Percentiles rank a stretch among this genome's conserved stretches.
Evolutionary conservation across 2,888 invertebrate genomes (phyloP).

Genomic region (Acronicta aceris): DNA sequence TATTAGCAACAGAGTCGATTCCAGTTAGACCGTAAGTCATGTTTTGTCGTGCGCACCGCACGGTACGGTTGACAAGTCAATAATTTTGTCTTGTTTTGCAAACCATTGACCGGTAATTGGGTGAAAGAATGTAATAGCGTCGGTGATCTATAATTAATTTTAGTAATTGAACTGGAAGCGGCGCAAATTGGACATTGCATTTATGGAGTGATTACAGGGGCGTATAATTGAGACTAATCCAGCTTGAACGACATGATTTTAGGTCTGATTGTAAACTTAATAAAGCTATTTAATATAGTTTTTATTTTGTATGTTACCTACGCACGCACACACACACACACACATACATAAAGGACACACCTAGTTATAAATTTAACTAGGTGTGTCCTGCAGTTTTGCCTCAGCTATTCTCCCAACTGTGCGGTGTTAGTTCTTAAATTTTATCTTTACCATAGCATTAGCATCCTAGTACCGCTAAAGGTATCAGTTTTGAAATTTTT

Average conservation of each 20-base stretch:
- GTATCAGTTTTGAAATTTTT: too few relatives aligned
- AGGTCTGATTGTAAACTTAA: constrained; percentile 15
- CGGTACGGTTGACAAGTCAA: constrained; percentile 25
- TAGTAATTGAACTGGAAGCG: constrained; percentile 47
- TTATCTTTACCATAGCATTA: too few relatives aligned
- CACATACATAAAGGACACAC: too few relatives aligned
- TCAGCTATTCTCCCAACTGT: not conserved
- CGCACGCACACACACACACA: too few relatives aligned
- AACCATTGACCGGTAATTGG: constrained; percentile 38
- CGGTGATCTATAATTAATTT: constrained; percentile 44
- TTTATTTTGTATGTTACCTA: not conserved
- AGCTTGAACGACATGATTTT: constrained; percentile 24
- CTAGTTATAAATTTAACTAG: too few relatives aligned
- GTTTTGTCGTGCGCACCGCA: constrained; percentile 39
- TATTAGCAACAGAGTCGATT: constrained; percentile 16
- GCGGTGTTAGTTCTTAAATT: too few relatives aligned
- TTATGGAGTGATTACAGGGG: constrained; percentile 40
- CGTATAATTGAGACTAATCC: constrained; percentile 29
- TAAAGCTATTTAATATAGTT: not conserved
- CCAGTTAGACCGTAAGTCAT: constrained; percentile 22
- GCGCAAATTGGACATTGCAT: constrained; percentile 28
- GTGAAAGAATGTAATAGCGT: constrained; percentile 39
- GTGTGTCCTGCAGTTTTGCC: not conserved
- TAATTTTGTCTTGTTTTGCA: constrained; percentile 42
- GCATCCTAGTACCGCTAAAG: too few relatives aligned